These are phyloP conservation scores for Doryteuthis pealeii DNA, from an alignment of 1,140 invertebrate genomes.

Conservation along the genomic window DNA sequence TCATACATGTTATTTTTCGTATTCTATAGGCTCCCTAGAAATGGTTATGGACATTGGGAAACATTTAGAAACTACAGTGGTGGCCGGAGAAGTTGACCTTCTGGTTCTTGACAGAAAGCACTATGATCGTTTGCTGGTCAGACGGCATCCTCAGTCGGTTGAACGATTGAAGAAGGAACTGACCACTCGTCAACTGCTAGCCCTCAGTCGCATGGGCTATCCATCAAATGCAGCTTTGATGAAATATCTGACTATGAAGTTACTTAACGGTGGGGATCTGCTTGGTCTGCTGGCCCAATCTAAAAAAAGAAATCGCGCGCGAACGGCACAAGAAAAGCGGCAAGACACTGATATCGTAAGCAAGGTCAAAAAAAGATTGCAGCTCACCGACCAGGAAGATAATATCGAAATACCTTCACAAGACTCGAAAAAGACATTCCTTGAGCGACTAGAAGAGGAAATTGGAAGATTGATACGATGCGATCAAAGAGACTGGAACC, in stretches of 20 bases:
- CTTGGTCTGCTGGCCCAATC: background rate
- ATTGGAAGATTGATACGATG: background rate
- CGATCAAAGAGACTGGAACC: too few species aligned
- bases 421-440: conserved; percentile 1
- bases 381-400: background rate
- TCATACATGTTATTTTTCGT: too few species aligned
- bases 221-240: background rate
- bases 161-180: conserved; percentile 4
- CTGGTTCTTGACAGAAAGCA: conserved; percentile 2
- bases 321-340: background rate
- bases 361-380: background rate
- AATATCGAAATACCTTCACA: background rate
- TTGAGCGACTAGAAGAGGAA: background rate
- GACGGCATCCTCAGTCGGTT: background rate
- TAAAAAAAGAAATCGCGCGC: background rate
- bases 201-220: background rate
- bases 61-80: background rate
- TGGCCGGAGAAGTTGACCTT: background rate
- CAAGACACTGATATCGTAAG: background rate
- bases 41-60: background rate
- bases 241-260: background rate
- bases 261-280: background rate
- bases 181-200: conserved; percentile 4
- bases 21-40: conserved; percentile 10
- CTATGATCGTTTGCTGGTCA: conserved; percentile 1